phyloP scores from a whole-genome alignment of 2,888 invertebrate genomes.

The Meandrusa payeni region DNA sequence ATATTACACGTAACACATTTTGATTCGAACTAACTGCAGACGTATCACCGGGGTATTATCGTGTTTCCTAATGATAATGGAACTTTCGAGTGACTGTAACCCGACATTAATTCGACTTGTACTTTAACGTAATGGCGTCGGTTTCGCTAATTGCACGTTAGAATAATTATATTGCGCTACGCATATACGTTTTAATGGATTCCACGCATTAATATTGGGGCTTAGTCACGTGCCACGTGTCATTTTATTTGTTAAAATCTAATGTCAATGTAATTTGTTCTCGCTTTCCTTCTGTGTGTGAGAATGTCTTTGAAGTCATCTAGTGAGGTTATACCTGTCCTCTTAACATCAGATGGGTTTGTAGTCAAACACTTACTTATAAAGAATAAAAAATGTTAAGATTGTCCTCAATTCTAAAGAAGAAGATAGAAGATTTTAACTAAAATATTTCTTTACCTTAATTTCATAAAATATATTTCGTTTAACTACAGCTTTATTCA shows the following conservation, averaged over 20 bases:
- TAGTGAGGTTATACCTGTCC: too few relatives aligned
- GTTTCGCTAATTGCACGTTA: slow-evolving; percentile 77
- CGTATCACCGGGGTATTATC: slow-evolving; percentile 63
- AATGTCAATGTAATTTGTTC: slow-evolving; percentile 36
- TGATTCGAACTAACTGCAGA: slow-evolving; percentile 28
- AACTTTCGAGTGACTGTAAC: slow-evolving; percentile 76
- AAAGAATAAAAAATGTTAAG: too few relatives aligned
- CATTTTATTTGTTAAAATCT: slow-evolving; percentile 37
- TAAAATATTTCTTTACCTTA: too few relatives aligned
- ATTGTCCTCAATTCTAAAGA: too few relatives aligned
- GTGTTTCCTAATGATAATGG: slow-evolving; percentile 75
- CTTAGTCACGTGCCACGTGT: slow-evolving; percentile 47
- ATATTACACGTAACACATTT: slow-evolving; percentile 4
- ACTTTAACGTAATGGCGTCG: slow-evolving; percentile 73
- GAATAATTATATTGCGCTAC: slow-evolving; percentile 71
- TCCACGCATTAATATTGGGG: slow-evolving; percentile 52
- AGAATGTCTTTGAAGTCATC: slow-evolving; percentile 19
- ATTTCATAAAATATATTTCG: too few relatives aligned
- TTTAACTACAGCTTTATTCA: too few relatives aligned
- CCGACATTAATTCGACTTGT: slow-evolving; percentile 76
- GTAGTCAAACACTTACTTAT: too few relatives aligned
- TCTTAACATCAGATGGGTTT: too few relatives aligned
- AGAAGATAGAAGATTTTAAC: too few relatives aligned
- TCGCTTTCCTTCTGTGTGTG: slow-evolving; percentile 12
- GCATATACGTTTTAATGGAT: slow-evolving; percentile 70